Conservation (phyloP, 1,140 invertebrate genomes). For the Drosophila paulistorum region DNA sequence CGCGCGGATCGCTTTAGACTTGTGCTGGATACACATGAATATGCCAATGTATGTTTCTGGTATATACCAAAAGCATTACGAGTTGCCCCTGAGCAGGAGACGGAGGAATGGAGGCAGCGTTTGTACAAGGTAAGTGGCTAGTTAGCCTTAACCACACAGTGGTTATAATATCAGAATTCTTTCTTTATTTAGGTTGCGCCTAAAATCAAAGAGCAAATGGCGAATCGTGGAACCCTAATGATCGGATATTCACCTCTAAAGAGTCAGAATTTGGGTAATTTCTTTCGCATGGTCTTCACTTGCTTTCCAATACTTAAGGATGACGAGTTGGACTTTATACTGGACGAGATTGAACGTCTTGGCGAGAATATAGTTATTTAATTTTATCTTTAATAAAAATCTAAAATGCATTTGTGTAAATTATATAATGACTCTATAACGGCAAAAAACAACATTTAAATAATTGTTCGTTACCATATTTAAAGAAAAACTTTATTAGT, state of each 20-base stretch:
- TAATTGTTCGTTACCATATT: not conserved
- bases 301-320: conserved; percentile 87
- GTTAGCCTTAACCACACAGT: not conserved
- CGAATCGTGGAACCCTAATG: conserved; percentile 90
- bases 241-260: conserved; percentile 92
- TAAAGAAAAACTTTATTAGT: not conserved
- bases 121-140: conserved; percentile 85
- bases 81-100: conserved; percentile 83
- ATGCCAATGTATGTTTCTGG: conserved; percentile 96
- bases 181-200: conserved; percentile 88
- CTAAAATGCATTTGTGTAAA: not conserved
- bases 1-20: conserved; percentile 85
- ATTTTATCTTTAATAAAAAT: not conserved
- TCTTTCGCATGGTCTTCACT: conserved; percentile 93
- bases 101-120: conserved; percentile 87
- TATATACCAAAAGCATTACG: conserved; percentile 92
- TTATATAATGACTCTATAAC: not conserved
- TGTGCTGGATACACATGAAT: conserved; percentile 86
- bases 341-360: conserved; percentile 76
- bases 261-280: conserved; percentile 88
- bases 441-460: too few relatives aligned
- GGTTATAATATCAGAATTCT: not conserved
- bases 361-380: conserved; percentile 45
- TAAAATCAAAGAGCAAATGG: conserved; percentile 92
- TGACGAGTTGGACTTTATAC: conserved; percentile 65